Evolutionary conservation across 2,888 invertebrate genomes (phyloP), one percentile per base, ranked within the genome.

Genomic region (Torymus texanus): DNA sequence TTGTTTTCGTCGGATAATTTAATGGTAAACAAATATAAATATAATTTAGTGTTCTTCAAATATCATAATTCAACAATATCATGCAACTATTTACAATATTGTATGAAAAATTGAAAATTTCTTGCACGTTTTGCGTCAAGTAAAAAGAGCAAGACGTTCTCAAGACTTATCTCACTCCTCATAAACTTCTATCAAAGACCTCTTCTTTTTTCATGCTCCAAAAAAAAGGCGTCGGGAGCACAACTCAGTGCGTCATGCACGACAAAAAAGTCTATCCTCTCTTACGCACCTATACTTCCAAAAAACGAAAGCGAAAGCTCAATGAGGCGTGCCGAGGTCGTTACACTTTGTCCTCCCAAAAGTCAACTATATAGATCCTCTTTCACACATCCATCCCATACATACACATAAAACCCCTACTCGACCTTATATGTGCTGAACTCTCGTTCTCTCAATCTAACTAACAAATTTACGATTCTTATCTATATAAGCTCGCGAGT

Each of bases 401-500:
- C 41, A 41, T 41, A 8, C 41, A 41, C 41, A 29, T 11, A 14
- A 21, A 53, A 51, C 18, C n/a, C 51, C 13, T 13, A 66, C 11
- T 13, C 58, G 18, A 62, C 68, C 29, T 10, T 10, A 29, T 11
- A 14, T 24, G 2, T 29, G n/a, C 12, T 16, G 16, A 16, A n/a
- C 8, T 12, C 58, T 5, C 51, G 59, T 14, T 11, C 13, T 16
- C n/a, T 58, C 58, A 51, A 74, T 74, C 74, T 68, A 68, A 50
- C 74, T 68, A 74, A 78, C 62, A 78, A 74, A 78, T 78, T 78
- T 63, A 74, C 78, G 68, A 74, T 68, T 63, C 56, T 70, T 68
- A 74, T 78, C 74, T 56, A 53, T 21, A 21, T 21, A 21, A 53
- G 56, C 4, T 50, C 59, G 11, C 61, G 18, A 24, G 24, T 1